Evolutionary conservation across 2,888 invertebrate species (phyloP).

Genomic region (Scelioninae gen. 1): DNA sequence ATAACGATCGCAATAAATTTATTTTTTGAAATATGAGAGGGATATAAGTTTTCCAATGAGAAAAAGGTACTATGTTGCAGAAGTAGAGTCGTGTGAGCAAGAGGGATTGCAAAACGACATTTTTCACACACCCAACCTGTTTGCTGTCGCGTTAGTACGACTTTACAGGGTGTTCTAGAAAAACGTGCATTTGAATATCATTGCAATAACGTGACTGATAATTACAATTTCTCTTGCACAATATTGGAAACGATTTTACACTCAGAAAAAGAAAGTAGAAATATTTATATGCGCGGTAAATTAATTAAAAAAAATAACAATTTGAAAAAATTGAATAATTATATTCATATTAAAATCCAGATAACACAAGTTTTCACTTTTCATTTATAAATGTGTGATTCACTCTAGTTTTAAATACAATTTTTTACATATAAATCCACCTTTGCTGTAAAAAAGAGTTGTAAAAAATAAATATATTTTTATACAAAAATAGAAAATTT

Average conservation of each 20-base stretch:
- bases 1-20: conserved; percentile 33
- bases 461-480: too few species aligned
- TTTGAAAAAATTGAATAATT: too few species aligned
- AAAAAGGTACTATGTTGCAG: conserved; percentile 42
- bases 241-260: conserved; percentile 25
- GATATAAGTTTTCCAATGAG: conserved; percentile 36
- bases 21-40: conserved; percentile 48
- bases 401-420: too few species aligned
- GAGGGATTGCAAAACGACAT: conserved; percentile 53
- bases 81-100: conserved; percentile 25
- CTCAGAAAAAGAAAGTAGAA: conserved; percentile 10
- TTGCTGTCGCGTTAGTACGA: conserved; percentile 39
- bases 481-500: too few species aligned
- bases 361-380: too few species aligned
- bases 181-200: conserved; percentile 53
- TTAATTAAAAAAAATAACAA: too few species aligned
- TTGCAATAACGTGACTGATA: conserved; percentile 42
- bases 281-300: not conserved
- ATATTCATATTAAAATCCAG: too few species aligned
- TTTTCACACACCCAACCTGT: conserved; percentile 63
- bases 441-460: too few species aligned
- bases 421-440: too few species aligned
- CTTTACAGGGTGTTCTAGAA: conserved; percentile 49
- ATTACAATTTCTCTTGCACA: conserved; percentile 46
- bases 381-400: too few species aligned